Percentiles rank a stretch among this genome's conserved stretches.
Conservation (phyloP, 2,888 invertebrate genomes). For the Ochlodes sylvanus region DNA sequence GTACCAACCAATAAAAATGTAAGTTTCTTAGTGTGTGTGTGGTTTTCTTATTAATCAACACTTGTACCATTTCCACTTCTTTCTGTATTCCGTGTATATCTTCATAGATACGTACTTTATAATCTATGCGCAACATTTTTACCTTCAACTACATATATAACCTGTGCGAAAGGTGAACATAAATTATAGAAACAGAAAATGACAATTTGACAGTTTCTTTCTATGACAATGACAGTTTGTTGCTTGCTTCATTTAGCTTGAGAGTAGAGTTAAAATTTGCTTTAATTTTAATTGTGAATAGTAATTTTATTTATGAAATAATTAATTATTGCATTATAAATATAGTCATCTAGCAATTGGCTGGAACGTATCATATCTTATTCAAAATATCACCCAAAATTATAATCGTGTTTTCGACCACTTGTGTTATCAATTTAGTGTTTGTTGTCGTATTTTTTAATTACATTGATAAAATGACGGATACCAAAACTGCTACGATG, state of each 20-base stretch:
- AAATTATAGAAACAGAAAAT: conserved; percentile 49
- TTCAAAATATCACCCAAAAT: conserved; percentile 15
- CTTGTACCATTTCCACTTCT: no score
- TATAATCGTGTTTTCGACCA: conserved; percentile 18
- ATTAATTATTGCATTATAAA: conserved; percentile 7
- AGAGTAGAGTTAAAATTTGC: conserved; percentile 31
- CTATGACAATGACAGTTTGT: conserved; percentile 7
- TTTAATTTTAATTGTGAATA: conserved; percentile 14
- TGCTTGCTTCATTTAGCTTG: conserved; percentile 28
- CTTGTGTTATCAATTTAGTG: conserved; percentile 49
- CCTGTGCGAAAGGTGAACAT: conserved; percentile 63
- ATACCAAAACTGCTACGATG: conserved; percentile 66
- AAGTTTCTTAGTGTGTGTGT: no score
- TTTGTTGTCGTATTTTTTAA: conserved; percentile 48
- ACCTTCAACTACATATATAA: conserved; percentile 23
- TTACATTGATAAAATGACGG: conserved; percentile 62
- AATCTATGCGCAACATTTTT: not conserved
- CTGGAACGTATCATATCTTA: not conserved
- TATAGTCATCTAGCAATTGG: conserved; percentile 13
- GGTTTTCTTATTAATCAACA: no score
- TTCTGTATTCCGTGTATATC: no score
- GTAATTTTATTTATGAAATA: conserved; percentile 14
- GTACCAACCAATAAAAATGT: no score
- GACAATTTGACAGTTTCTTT: conserved; percentile 52
- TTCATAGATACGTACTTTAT: not conserved